phyloP scores from a whole-genome alignment of 2,797 vertebrate species.

The Myiothlypis coronata region DNA sequence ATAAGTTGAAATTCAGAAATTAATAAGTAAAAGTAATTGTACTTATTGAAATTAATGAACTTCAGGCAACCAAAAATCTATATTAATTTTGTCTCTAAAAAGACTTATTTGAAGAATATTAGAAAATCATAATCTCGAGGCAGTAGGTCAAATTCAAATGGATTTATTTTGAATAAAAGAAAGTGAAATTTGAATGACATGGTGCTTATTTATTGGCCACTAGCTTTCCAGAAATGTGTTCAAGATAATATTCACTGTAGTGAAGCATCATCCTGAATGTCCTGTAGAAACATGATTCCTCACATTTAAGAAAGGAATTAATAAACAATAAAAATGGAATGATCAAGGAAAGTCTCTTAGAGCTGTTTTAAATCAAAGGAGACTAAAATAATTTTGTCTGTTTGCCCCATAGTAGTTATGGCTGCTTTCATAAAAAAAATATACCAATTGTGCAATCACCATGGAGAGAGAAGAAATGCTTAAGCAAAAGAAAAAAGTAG shows the following conservation, averaged over 20 bases:
- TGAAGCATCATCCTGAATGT: neutral
- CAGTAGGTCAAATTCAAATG: neutral
- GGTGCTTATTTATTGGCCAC: neutral
- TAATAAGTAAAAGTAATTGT: slow-evolving; percentile 49
- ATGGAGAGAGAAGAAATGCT: neutral
- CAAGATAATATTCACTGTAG: neutral
- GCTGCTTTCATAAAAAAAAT: neutral
- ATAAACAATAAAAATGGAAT: neutral
- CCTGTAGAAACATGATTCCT: neutral
- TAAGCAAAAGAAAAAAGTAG: neutral
- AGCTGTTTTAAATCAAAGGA: neutral
- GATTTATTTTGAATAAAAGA: neutral
- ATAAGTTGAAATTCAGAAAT: slow-evolving; percentile 45
- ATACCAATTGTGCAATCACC: neutral
- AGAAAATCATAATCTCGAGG: neutral
- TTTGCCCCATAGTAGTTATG: neutral
- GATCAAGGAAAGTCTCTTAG: neutral
- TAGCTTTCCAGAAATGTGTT: neutral
- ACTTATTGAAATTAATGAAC: slow-evolving; percentile 30
- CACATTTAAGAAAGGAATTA: neutral
- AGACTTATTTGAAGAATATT: neutral
- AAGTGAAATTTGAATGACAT: neutral
- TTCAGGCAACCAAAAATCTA: neutral
- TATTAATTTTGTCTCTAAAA: slow-evolving; percentile 21
- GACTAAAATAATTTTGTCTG: neutral